Evolutionary conservation across 2,797 vertebrate species (phyloP).

Genomic region (Dryobates pubescens): DNA sequence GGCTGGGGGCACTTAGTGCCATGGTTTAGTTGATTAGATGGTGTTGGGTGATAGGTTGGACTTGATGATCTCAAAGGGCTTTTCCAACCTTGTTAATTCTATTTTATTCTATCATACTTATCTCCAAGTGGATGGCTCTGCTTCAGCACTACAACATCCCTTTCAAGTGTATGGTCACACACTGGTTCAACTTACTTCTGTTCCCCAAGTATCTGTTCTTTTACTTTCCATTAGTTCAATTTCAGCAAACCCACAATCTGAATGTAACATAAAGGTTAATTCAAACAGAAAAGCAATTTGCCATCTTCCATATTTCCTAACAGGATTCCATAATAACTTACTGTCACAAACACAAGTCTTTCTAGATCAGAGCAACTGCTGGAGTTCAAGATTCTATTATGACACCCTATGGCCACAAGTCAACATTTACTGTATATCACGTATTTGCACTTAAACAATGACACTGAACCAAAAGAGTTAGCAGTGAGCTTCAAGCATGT

Average conservation of each 20-base stretch:
- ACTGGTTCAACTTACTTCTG: background rate
- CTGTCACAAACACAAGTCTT: background rate
- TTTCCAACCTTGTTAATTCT: too few species aligned
- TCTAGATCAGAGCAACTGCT: background rate
- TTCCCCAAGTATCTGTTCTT: background rate
- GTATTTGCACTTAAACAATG: background rate
- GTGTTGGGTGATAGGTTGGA: too few species aligned
- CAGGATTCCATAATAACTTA: background rate
- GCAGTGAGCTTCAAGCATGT: background rate
- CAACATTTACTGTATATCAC: background rate
- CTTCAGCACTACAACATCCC: background rate
- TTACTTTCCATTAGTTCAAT: background rate
- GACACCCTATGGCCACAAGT: background rate
- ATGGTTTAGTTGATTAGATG: too few species aligned
- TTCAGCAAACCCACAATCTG: background rate
- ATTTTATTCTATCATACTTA: background rate
- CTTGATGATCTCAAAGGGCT: too few species aligned
- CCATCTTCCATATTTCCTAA: background rate
- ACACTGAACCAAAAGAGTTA: background rate
- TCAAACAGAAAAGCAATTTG: constrained; percentile 7
- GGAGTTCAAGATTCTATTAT: background rate
- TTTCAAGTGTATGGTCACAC: background rate
- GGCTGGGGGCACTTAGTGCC: too few species aligned
- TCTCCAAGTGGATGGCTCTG: background rate
- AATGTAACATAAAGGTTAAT: background rate